Base-by-base conservation (phyloP, 2,113 vertebrate genomes). In the Hydrolagus affinis region DNA sequence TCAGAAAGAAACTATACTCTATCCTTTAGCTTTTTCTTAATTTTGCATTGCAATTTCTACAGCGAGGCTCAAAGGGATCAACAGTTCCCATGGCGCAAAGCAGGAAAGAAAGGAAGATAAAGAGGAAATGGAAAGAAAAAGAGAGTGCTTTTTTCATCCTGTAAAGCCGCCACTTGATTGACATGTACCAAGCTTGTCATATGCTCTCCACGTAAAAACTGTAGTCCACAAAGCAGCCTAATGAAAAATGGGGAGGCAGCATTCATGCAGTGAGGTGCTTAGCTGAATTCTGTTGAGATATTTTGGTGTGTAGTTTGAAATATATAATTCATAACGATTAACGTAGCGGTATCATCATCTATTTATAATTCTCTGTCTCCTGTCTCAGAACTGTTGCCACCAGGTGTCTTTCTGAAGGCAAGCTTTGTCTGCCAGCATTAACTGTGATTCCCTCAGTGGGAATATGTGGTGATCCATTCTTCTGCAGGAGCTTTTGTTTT, bases 401-500 rank as follows among this genome's bases (percentile, higher is more conserved):
- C 78, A 83, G 78, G 78, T 83, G 78, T 83, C 78, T 83, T 83
- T 83, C 78, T 83, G 78, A 83, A 83, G 78, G 78, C 60, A 32
- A 83, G 78, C 78, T 83, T 83, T 83, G 78, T 83, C 78, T 28
- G 17, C 60, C 60, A 83, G 78, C 78, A 83, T 83, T 83, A 64
- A 83, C 78, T 83, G 78, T 64, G 30, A 83, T 83, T 83, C 78
- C 78, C 78, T 83, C 78, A 83, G 62, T 83, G 78, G 78, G 78
- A 83, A 83, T 83, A 83, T 83, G 78, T 25, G 28, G 60, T 66
- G 78, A 83, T 66, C 78, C 62, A 83, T 83, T 83, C 57, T 86
- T 59, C 70, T 85, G 89, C 88, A 86, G 85, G 86, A 87, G 91
- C 91, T 90, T 97, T 95, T 96, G 93, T 96, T 91, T 91, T 88